phyloP scores from a whole-genome alignment of 2,797 vertebrate genomes.

The Typhlichthys eigenmanni region DNA sequence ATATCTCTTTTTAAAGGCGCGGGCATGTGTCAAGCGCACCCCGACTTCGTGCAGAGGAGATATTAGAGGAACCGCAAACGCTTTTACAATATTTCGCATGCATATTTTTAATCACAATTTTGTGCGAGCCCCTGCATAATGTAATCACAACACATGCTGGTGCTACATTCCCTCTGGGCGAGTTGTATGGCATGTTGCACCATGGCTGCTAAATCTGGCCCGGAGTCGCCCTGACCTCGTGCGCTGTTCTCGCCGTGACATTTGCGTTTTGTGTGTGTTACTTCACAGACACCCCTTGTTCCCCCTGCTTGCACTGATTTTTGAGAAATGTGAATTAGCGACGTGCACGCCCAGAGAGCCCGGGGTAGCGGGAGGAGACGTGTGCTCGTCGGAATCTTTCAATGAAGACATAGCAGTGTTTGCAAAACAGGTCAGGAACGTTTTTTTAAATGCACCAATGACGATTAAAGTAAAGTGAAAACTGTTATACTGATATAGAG shows the following conservation, averaged over 20 bases:
- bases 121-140: conserved; percentile 53
- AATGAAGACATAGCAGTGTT: conserved; percentile 99
- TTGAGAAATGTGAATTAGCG: conserved; percentile 99
- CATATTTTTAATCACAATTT: conserved; percentile 62
- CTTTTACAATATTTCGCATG: conserved; percentile 59
- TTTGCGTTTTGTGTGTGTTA: conserved; percentile 84
- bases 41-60: conserved; percentile 32
- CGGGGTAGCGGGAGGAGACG: conserved; percentile 98
- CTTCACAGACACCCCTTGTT: conserved; percentile 97
- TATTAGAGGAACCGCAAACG: conserved; percentile 55
- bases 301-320: conserved; percentile 99
- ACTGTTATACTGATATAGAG: too few relatives aligned
- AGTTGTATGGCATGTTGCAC: conserved; percentile 49
- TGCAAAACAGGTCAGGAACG: conserved; percentile 96
- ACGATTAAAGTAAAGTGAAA: too few relatives aligned
- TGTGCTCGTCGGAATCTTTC: conserved; percentile 99
- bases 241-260: conserved; percentile 72
- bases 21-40: conserved; percentile 33
- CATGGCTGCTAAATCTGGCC: conserved; percentile 69
- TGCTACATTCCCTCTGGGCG: conserved; percentile 62
- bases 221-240: conserved; percentile 67
- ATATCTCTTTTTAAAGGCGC: conserved; percentile 12
- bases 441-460: neutral
- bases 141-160: conserved; percentile 44
- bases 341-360: conserved; percentile 99